Evolutionary conservation across 2,113 vertebrate genomes (phyloP), one percentile per base, ranked within the genome.

Genomic region (Chloropsis cyanopogon): DNA sequence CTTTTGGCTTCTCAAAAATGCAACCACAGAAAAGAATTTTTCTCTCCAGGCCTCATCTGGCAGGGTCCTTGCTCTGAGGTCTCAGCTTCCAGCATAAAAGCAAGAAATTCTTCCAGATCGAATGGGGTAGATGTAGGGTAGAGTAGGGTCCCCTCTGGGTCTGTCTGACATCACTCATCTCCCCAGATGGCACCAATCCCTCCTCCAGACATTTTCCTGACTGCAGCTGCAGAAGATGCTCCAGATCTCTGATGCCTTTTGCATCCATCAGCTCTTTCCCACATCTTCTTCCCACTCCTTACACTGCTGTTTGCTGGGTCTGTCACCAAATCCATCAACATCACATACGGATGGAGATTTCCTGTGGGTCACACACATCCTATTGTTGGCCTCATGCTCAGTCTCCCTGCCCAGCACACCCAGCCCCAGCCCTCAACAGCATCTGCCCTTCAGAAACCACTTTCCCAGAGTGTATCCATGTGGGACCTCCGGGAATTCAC

Each of bases 1-100:
- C 63, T 91, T 72, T 42, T 86, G 66, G 77, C 77, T 91, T 71
- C 78, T 68, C 66, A 76, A 84, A 91, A 91, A 90, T 3, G 6
- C 65, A 68, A 91, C 92, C 95, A 64, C 94, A 91, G 70, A 41
- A 93, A 89, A 76, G 41, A 87, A 50, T 82, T 89, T 86, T 83
- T 89, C 70, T 96, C 78, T 89, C 77, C 89, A 79, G 78, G 59
- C 89, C 59, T 37, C 78, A 65, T 93, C 87, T 94, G 95, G 77
- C 16, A 1, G 41, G 46, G 59, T 79, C 53, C 84, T 85, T 9
- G 2, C 73, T 82, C 88, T 52, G 68, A 86, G 68, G 31, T 39
- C 72, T 92, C 83, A 49, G 59, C 37, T 95, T 72, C 39, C 65
- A 91, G 44, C 64, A 63, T 46, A 63, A 95, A 93, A 89, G 41